These are phyloP conservation scores for Mobula hypostoma DNA, from an alignment of 2,113 vertebrate species.

Conservation along the genomic window DNA sequence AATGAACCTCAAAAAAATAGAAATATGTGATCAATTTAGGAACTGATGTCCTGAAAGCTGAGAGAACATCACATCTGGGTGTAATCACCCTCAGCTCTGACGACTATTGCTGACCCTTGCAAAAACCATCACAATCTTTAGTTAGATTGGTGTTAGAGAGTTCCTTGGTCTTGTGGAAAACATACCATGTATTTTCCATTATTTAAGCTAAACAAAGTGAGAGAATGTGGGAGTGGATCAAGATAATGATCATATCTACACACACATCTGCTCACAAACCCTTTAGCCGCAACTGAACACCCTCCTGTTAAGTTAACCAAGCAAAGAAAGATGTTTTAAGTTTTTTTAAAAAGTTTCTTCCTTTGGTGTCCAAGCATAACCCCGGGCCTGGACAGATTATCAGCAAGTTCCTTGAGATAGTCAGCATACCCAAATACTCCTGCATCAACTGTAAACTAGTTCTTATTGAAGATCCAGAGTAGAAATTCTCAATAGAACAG, in stretches of 20 bases:
- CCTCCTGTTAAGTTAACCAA: neutral
- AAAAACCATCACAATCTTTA: neutral
- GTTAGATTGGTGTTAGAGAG: neutral
- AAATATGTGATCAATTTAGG: conserved; percentile 11
- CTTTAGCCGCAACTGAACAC: no score
- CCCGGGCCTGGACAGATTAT: neutral
- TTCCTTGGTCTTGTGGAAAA: neutral
- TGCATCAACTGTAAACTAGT: neutral
- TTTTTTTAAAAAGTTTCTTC: neutral
- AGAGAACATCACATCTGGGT: neutral
- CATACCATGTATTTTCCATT: neutral
- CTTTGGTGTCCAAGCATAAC: neutral
- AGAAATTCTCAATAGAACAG: neutral
- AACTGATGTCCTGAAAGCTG: neutral
- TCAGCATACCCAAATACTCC: neutral
- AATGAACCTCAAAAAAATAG: neutral
- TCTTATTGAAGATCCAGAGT: neutral
- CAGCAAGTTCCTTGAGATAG: neutral
- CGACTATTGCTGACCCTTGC: neutral
- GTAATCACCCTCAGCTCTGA: neutral
- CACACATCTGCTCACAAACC: no score
- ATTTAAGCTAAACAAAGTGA: neutral
- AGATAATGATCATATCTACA: no score
- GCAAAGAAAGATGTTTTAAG: neutral
- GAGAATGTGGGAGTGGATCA: neutral